Percentiles rank a stretch among this genome's conserved stretches.
These are phyloP conservation scores for Melolontha melolontha DNA, from an alignment of 2,888 invertebrate genomes.

Conservation along the genomic window DNA sequence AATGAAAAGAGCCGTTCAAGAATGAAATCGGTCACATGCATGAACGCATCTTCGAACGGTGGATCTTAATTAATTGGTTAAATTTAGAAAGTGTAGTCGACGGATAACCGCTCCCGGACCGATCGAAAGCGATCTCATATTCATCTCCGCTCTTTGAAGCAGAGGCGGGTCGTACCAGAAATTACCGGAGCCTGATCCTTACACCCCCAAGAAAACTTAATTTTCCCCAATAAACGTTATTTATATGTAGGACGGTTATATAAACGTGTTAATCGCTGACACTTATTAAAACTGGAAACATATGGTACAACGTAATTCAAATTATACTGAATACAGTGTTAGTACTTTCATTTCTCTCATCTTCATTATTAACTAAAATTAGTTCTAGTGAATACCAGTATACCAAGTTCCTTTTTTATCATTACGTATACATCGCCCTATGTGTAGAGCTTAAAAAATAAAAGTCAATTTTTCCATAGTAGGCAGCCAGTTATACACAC, in stretches of 20 bases:
- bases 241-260: conserved; percentile 7
- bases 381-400: too few relatives aligned
- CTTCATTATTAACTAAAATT: too few relatives aligned
- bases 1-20: conserved; percentile 51
- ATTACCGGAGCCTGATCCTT: conserved; percentile 23
- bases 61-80: conserved; percentile 55
- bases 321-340: too few relatives aligned
- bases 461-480: too few relatives aligned
- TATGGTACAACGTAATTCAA: too few relatives aligned
- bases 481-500: too few relatives aligned
- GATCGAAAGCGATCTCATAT: conserved; percentile 32
- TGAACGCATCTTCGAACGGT: conserved; percentile 46
- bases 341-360: too few relatives aligned
- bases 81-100: conserved; percentile 44
- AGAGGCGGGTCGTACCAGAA: conserved; percentile 10
- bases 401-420: too few relatives aligned
- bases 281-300: too few relatives aligned
- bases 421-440: too few relatives aligned
- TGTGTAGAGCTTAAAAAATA: too few relatives aligned
- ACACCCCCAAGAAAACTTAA: conserved; percentile 13
- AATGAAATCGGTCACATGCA: conserved; percentile 53
- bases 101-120: conserved; percentile 17
- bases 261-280: too few relatives aligned
- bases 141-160: neutral
- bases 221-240: conserved; percentile 10